Evolutionary conservation across 2,888 invertebrate species (phyloP), one percentile per base, ranked within the genome.

Genomic region (Andrena flavipes): DNA sequence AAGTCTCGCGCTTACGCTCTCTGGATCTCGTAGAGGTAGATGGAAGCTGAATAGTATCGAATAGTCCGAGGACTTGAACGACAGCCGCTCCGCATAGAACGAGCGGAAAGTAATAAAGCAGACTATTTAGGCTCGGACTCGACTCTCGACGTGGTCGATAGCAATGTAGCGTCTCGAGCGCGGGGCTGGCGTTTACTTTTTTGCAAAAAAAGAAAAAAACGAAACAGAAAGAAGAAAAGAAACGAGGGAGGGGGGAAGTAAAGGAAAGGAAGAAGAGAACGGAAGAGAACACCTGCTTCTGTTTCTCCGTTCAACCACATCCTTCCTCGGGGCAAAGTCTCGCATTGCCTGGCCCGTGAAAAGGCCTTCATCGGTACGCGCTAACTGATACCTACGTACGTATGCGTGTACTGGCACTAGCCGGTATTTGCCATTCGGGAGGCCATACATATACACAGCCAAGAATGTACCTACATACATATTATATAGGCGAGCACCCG

Each of bases 221-320:
- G 51, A 20, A 20, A 7, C 6, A 20, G 51, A 51, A 51, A 2
- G 20, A 51, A 51, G 51, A 51, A 51, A 16, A n/a, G 6, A 51
- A 20, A 20, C 7, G 49, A 1, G 49, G 7, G n/a, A 0, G 3
- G 23, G 10, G 10, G 7, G 7, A 7, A 33, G 56, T 13, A 0
- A 20, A 23, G 56, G 33, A 62, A 35, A 33, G 30, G 51, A 13
- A 16, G 4, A 23, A 63, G 20, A 35, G 35, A 10, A 56, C 48
- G 64, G 56, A 59, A 51, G 49, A 49, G 49, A 68, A 72, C 80
- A 69, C 60, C 80, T 80, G 73, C 68, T 60, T 49, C 10, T 35
- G 48, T 20, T 51, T 29, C 42, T 42, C 42, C n/a, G 64, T 59
- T 91, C 89, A 91, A 93, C 93, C 93, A 92, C 92, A 93, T 93